Conservation (phyloP, 2,113 vertebrate species). For the Chinchilla lanigera region DNA sequence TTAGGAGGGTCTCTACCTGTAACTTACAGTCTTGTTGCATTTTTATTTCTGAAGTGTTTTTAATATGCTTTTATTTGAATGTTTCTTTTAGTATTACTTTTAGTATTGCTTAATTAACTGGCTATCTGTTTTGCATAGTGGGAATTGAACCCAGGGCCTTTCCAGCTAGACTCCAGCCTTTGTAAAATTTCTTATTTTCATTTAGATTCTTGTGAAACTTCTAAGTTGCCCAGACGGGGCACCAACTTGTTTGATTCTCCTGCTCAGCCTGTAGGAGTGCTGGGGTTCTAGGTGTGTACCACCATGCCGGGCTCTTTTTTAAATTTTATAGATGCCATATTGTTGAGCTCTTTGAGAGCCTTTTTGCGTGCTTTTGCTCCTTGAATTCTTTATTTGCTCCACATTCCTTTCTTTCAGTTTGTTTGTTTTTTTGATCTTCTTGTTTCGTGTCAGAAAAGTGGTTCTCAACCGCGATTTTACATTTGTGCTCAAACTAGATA, state of each 20-base stretch:
- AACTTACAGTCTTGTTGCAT: neutral
- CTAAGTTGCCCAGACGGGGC: neutral
- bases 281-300: neutral
- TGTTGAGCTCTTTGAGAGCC: conserved; percentile 37
- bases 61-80: conserved; percentile 31
- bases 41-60: neutral
- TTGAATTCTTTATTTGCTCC: neutral
- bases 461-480: neutral
- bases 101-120: neutral
- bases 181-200: neutral
- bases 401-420: neutral
- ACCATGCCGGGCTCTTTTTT: neutral
- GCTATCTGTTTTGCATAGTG: neutral
- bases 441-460: neutral
- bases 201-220: neutral
- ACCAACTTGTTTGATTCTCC: neutral
- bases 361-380: neutral
- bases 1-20: neutral
- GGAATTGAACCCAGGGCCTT: neutral
- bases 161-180: neutral
- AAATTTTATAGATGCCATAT: conserved; percentile 3
- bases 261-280: neutral
- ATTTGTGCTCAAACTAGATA: neutral
- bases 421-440: neutral
- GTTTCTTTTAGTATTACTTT: conserved; percentile 1